A percentile compares a stretch with the other conserved stretches of the same genome.
Evolutionary conservation across 2,113 vertebrate species (phyloP).

Genomic region (Orientallactaga bullata): DNA sequence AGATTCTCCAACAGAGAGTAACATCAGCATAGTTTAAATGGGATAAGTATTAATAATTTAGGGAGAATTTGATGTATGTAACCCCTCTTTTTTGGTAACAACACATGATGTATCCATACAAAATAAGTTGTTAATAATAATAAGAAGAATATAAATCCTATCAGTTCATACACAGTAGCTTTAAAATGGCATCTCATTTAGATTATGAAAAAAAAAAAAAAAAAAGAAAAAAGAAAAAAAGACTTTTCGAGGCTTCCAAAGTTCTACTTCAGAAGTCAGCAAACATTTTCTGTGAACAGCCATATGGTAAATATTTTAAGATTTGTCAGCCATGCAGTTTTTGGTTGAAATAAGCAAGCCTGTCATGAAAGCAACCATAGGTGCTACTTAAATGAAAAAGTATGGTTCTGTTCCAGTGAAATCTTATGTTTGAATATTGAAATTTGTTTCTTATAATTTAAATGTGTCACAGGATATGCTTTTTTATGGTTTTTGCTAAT

Average conservation of each 20-base stretch:
- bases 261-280: neutral
- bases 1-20: too few species aligned
- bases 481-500: neutral
- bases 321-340: neutral
- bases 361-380: neutral
- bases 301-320: neutral
- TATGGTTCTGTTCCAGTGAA: neutral
- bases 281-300: neutral
- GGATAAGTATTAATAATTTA: too few species aligned
- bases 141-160: neutral
- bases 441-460: neutral
- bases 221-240: too few species aligned
- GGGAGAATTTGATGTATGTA: too few species aligned
- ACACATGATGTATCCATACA: too few species aligned
- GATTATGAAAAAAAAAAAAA: neutral
- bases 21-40: too few species aligned
- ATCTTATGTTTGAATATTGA: neutral
- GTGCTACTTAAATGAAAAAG: neutral
- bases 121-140: too few species aligned
- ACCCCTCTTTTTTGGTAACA: too few species aligned
- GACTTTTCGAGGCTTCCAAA: neutral
- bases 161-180: neutral
- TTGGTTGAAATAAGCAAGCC: neutral
- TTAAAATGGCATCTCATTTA: neutral
- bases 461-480: neutral